Evolutionary conservation across 2,113 vertebrate genomes (phyloP).

Genomic region (Bombycilla garrulus): DNA sequence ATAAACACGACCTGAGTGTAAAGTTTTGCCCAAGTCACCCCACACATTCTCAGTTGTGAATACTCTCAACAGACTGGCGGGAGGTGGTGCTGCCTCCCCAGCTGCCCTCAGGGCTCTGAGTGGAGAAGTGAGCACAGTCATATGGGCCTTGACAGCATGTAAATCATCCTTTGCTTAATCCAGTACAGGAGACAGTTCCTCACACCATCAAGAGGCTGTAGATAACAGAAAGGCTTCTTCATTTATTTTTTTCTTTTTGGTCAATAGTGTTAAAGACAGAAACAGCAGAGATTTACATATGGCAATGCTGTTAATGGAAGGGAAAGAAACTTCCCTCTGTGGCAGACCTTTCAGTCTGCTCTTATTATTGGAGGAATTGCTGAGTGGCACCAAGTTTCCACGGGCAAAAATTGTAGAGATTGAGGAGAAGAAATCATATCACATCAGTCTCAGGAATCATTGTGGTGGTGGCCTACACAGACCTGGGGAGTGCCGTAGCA

Average conservation of each 20-base stretch:
- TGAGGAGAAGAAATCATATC: not conserved
- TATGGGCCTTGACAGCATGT: not conserved
- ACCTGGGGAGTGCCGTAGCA: not conserved
- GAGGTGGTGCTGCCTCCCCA: not conserved
- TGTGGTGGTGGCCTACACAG: not conserved
- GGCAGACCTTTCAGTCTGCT: not conserved
- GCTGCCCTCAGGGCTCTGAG: not conserved
- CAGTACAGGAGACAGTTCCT: not conserved
- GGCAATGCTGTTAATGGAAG: not conserved
- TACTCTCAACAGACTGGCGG: not conserved
- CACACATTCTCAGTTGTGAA: not conserved
- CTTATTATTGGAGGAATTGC: not conserved
- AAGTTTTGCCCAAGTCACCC: not conserved
- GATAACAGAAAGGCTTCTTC: not conserved
- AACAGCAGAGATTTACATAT: not conserved
- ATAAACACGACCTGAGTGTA: not conserved
- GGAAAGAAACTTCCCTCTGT: not conserved
- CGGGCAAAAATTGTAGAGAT: not conserved
- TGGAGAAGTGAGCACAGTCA: not conserved
- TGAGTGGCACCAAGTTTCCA: not conserved
- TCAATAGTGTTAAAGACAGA: not conserved
- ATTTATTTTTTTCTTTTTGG: not conserved
- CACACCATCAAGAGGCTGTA: not conserved
- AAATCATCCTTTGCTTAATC: not conserved
- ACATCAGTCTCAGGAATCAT: not conserved